Evolutionary conservation across 2,888 invertebrate genomes (phyloP), one percentile per base, ranked within the genome.

Genomic region (Drosophila stalkeri): DNA sequence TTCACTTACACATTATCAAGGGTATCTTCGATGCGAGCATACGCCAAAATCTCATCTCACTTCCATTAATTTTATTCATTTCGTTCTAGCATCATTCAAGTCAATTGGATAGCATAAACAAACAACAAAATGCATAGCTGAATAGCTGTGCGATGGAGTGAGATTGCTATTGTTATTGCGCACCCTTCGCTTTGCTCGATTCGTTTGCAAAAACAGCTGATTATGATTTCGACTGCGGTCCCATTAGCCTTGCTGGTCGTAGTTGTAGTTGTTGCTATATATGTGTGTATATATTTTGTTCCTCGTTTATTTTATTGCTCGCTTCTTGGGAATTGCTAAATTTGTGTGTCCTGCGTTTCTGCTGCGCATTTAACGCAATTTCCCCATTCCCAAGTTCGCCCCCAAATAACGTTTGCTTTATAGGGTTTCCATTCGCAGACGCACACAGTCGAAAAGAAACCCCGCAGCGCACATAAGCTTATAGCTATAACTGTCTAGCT

Each of bases 321-420:
- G 80, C 67, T 76, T 68, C 66, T 70, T 11, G 57, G 39, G 52
- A 76, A 72, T 83, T 74, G 71, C 73, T 64, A 70, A 77, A 65
- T 56, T 47, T 75, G 57, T 62, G 55, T 63, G 74, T 70, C 71
- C 74, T 65, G 64, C 52, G 35, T 62, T 60, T 46, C 11, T 72
- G 72, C 86, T 86, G 69, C 83, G 83, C 86, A 83, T 71, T 89
- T 83, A 65, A 61, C 66, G 35, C 59, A 44, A 55, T 31, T n/a
- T 31, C 44, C 44, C 35, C 41, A 33, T 35, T 3, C 20, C 51
- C 14, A 16, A 7, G 39, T 18, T 8, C 43, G 6, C 37, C 9
- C 23, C 23, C 12, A 54, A 23, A 14, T 52, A 2, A 3, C 56
- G 46, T 77, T 55, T 37, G 41, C 66, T 54, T 57, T 66, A 39